phyloP scores from a whole-genome alignment of 2,113 vertebrate genomes.

The Pygoscelis adeliae region DNA sequence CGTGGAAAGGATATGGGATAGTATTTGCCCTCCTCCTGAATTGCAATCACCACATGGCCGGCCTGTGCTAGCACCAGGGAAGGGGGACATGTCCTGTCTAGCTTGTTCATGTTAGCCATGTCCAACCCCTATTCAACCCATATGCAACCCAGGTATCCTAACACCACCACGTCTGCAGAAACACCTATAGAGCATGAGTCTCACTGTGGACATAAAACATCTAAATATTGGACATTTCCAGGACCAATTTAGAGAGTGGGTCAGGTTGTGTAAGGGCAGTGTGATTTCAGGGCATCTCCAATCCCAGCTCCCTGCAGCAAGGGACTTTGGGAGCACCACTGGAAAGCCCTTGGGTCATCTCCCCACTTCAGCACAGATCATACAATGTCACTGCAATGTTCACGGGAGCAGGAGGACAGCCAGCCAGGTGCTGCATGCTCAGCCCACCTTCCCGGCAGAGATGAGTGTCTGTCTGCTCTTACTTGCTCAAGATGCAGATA shows the following conservation, averaged over 20 bases:
- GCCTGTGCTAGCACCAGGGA: neutral
- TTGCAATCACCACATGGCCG: neutral
- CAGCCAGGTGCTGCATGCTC: neutral
- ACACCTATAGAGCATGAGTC: neutral
- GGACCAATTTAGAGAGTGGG: neutral
- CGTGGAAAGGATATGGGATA: neutral
- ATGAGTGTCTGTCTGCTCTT: no score
- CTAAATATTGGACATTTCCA: neutral
- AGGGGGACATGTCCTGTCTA: neutral
- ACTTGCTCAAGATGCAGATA: neutral
- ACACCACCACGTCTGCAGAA: neutral
- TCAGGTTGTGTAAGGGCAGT: neutral
- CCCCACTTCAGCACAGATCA: neutral
- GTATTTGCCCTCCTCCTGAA: neutral
- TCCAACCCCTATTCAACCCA: neutral
- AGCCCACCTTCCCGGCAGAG: neutral
- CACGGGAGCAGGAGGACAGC: neutral
- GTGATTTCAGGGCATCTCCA: neutral
- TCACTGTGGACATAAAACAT: neutral
- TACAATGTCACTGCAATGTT: neutral
- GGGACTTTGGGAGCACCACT: neutral
- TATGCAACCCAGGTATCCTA: neutral
- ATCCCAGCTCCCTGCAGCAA: neutral
- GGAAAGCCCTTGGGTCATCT: neutral
- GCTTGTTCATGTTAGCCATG: neutral